These are phyloP conservation scores for Melanocharis versteri DNA, from an alignment of 2,113 vertebrate species.

Conservation along the genomic window DNA sequence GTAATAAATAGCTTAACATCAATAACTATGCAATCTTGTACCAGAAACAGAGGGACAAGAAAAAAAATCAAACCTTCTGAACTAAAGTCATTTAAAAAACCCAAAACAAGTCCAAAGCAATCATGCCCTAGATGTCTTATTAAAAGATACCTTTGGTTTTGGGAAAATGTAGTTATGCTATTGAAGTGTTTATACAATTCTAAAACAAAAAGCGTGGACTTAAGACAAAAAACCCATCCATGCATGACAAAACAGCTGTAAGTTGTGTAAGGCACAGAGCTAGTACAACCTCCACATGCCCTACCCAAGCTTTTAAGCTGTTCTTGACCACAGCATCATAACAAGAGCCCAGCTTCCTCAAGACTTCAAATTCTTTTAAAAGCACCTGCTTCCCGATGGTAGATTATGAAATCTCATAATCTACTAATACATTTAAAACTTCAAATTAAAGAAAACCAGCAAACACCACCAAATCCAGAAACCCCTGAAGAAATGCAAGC, in stretches of 20 bases:
- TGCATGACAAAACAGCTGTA: not conserved
- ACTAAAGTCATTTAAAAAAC: not conserved
- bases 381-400: not conserved
- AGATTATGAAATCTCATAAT: not conserved
- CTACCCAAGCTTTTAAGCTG: not conserved
- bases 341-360: not conserved
- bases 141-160: not conserved
- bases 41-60: not conserved
- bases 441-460: not conserved
- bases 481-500: not conserved
- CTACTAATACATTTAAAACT: not conserved
- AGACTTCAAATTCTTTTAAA: not conserved
- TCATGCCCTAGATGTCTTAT: not conserved
- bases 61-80: not conserved
- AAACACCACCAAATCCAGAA: not conserved
- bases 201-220: not conserved
- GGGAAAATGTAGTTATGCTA: not conserved
- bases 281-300: not conserved
- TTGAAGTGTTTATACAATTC: not conserved
- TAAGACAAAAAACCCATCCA: not conserved
- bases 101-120: not conserved
- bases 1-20: not conserved
- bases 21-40: not conserved
- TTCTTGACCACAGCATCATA: not conserved
- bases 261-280: not conserved